Base-by-base conservation (phyloP, 2,888 invertebrate genomes). In the Cabera pusaria region DNA sequence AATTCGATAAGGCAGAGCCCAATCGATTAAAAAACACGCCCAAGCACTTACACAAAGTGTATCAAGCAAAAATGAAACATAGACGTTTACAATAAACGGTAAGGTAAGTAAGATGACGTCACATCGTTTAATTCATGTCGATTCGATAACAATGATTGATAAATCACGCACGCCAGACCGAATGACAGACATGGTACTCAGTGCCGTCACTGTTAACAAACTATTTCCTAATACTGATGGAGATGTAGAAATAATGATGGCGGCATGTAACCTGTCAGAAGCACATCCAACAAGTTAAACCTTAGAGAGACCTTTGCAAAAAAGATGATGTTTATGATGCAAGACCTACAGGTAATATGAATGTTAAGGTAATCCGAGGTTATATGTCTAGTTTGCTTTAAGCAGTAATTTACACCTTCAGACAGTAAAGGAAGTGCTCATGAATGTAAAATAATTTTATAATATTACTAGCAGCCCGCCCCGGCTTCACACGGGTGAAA, bases 121-220 rank as follows among this genome's bases (percentile, higher is more conserved):
- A 43, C 39, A 25, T 33, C 37, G 25, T 19, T 33, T 39, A 37
- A 33, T 39, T 47, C 42, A 39, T 45, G 31, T 43, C 32, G 49
- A 44, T 45, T 35, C 42, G 56, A 58, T 60, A 59, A 57, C 55
- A 46, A 59, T 56, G 59, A 64, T 60, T 67, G 64, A 72, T 67
- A 58, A 53, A 67, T 64, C 63, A 64, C 60, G 59, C 55, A 54
- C 39, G 48, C 42, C 37, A 48, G 29, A 36, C 23, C 44, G 38
- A 31, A 42, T 27, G 25, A 38, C 22, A 49, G 39, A 23, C 41
- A 41, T 45, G 36, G 32, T 39, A 31, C 42, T 32, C 25, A 28
- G 25, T 37, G 37, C 27, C 6, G 6, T 33, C 28, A 27, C 12
- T 46, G 41, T 31, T 34, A 45, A 35, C 34, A 32, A 38, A 34